Evolutionary conservation across 2,888 invertebrate genomes (phyloP).

Genomic region (Meliscaeva auricollis): DNA sequence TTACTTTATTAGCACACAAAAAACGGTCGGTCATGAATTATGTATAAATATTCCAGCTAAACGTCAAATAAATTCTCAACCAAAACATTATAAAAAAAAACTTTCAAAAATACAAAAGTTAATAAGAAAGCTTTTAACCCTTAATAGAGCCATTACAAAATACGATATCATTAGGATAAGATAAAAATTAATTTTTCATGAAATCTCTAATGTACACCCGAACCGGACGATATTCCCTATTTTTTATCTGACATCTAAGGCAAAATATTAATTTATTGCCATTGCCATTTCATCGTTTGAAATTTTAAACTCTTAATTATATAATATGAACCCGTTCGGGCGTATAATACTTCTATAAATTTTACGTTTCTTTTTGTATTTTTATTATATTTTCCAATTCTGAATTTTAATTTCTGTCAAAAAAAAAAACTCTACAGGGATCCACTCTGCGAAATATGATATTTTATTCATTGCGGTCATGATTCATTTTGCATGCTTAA

Average conservation of each 20-base stretch:
- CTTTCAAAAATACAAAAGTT: too few relatives aligned
- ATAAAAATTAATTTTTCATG: not conserved
- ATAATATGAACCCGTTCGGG: slow-evolving; percentile 30
- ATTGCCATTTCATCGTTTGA: slow-evolving; percentile 31
- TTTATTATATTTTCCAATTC: slow-evolving; percentile 25
- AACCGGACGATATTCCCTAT: not conserved
- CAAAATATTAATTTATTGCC: slow-evolving; percentile 45
- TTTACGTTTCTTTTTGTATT: not conserved
- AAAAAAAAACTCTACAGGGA: not conserved
- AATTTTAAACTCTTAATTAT: slow-evolving; percentile 70
- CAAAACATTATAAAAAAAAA: too few relatives aligned
- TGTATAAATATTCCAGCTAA: too few relatives aligned
- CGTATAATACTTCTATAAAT: not conserved
- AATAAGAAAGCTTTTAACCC: not conserved
- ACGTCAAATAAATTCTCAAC: too few relatives aligned
- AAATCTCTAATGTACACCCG: slow-evolving; percentile 2
- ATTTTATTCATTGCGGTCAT: slow-evolving; percentile 63
- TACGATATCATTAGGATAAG: too few relatives aligned
- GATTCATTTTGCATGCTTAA: slow-evolving; percentile 67
- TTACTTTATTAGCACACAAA: too few relatives aligned
- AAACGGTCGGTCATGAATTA: too few relatives aligned
- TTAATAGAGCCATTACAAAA: not conserved
- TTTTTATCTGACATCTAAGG: not conserved
- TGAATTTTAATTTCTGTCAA: slow-evolving; percentile 51
- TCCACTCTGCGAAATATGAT: slow-evolving; percentile 36